Evolutionary conservation across 2,113 vertebrate genomes (phyloP), one percentile per base, ranked within the genome.

Genomic region (Scomber colias): DNA sequence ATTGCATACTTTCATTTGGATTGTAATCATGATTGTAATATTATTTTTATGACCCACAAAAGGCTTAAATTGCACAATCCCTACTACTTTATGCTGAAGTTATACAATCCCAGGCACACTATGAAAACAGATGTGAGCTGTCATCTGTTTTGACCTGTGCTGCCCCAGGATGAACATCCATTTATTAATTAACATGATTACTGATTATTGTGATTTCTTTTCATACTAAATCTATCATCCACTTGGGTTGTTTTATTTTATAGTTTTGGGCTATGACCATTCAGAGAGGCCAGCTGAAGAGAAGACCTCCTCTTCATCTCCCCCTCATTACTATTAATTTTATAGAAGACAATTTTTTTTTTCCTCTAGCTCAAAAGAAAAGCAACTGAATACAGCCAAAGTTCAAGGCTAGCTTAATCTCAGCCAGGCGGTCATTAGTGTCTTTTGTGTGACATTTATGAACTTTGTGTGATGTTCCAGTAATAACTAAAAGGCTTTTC

Each of bases 401-500:
- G 63, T 68, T 67, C 46, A 24, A 51, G 48, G 56, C 24, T 15
- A 19, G 30, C 49, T 31, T 63, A 69, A 61, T 48, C 63, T 12
- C 72, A 72, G 35, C 35, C 76, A 51, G 53, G 24, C 64, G 12
- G 65, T 71, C 60, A 66, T 63, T 40, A 2, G 51, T 60, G 69
- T 15, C 69, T 46, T 14, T 30, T 72, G 71, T 68, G 53, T 72
- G 53, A 73, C 72, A 49, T 79, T 53, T 14, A 48, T 63, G 50
- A 76, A 72, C 65, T 62, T 60, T 3, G 49, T 48, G 61, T 64
- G 71, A 83, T 71, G 78, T 73, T 77, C 69, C 62, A 57, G 27
- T 63, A 79, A 72, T 27, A 74, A 70, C 51, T 74, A 27, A 82
- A 87, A 74, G 71, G 61, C 19, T 82, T 82, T 82, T 63, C 75